Evolutionary conservation across 2,888 invertebrate species (phyloP), one percentile per base, ranked within the genome.

Genomic region (Leptopilina drosophilae): DNA sequence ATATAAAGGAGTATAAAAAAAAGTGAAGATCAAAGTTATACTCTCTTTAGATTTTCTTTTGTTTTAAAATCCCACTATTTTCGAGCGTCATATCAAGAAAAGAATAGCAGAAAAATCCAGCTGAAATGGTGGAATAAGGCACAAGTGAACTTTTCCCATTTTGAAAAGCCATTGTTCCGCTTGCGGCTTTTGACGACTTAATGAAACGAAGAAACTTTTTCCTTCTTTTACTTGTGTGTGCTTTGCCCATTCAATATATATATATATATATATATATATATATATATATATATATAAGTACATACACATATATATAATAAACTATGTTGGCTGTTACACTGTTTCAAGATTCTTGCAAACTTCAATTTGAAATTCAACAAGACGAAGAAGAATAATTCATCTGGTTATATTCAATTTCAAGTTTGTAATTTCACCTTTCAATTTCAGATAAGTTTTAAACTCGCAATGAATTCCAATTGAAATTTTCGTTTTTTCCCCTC

Each of bases 151-250:
- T 73, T 73, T 73, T 56, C 56, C 73, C 73, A 73, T 73, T 73
- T 73, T 73, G 73, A 73, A 56, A 73, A 73, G 73, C 73, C 33
- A 73, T 73, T 73, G 56, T 56, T 73, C 73, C 40, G 73, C 73
- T 73, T 73, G 73, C 56, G 73, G 73, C 73, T 73, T 73, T 73
- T 73, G 73, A 73, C 73, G 73, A 73, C 73, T 73, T 73, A 73
- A 73, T 73, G 73, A 56, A 73, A 73, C 73, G 53, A 56, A 73
- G 73, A 56, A 73, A 73, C 73, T 73, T 73, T 73, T 73, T 73
- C 73, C 73, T 20, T 56, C 73, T 56, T 46, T 56, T 73, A 9
- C 56, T 56, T 73, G 33, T 73, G 69, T 73, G 49, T 49, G 49
- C 11, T 42, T 42, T 4, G 73, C 33, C 53, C 56, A 73, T 73